Percentiles rank a stretch among this genome's conserved stretches.
These are phyloP conservation scores for Phymorhynchus buccinoides DNA, from an alignment of 1,140 invertebrate genomes.

Conservation along the genomic window DNA sequence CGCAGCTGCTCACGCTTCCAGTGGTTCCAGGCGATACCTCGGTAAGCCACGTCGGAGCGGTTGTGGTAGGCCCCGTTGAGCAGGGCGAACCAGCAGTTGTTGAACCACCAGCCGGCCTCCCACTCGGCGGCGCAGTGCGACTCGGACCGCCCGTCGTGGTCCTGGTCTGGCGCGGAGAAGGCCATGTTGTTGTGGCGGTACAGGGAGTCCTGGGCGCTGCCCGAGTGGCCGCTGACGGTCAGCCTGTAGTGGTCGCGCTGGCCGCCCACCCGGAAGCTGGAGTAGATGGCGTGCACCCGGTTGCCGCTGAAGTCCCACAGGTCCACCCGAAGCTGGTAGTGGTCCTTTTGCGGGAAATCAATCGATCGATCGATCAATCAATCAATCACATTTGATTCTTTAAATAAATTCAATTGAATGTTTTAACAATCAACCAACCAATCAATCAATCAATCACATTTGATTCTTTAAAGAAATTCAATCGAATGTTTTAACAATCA, in stretches of 20 bases:
- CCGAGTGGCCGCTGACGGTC: constrained; percentile 77
- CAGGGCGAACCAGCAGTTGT: constrained; percentile 92
- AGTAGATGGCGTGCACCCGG: constrained; percentile 78
- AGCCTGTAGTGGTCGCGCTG: constrained; percentile 79
- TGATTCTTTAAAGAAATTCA: too few species aligned
- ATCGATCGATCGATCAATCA: too few species aligned
- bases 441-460: too few species aligned
- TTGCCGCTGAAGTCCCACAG: constrained; percentile 79
- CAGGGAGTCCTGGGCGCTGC: constrained; percentile 77
- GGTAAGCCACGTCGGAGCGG: constrained; percentile 84
- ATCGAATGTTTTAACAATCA: too few species aligned
- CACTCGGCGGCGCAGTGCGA: constrained; percentile 80
- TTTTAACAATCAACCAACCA: too few species aligned
- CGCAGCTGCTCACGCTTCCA: constrained; percentile 86
- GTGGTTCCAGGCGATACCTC: constrained; percentile 85
- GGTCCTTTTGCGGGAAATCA: too few species aligned
- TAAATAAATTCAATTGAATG: too few species aligned
- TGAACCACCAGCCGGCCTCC: constrained; percentile 76
- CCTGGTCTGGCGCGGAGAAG: constrained; percentile 82
- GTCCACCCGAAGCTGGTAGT: constrained; percentile 80
- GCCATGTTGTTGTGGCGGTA: constrained; percentile 81
- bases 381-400: too few species aligned
- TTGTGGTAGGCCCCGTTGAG: constrained; percentile 91
- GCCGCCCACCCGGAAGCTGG: constrained; percentile 79
- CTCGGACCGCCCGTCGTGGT: constrained; percentile 81